Percentiles rank a stretch among this genome's conserved stretches.
These are phyloP conservation scores for Helicoverpa zea DNA, from an alignment of 1,140 invertebrate genomes.

Conservation along the genomic window DNA sequence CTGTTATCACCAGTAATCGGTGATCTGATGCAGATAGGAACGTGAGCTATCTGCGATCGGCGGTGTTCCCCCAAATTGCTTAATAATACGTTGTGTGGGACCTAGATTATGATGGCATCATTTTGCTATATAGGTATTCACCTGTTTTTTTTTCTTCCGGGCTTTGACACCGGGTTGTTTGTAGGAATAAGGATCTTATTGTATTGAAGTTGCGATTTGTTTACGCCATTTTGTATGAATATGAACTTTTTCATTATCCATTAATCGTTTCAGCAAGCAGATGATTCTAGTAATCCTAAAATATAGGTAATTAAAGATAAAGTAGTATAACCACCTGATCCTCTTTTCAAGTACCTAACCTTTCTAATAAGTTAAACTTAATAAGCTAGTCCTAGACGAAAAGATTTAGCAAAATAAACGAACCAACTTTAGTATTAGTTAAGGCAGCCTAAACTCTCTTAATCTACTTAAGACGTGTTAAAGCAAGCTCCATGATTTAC, in stretches of 20 bases:
- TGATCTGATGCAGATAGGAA: neutral
- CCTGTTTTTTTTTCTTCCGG: too few relatives aligned
- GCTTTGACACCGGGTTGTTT: too few relatives aligned
- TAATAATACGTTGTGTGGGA: neutral
- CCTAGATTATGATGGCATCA: neutral
- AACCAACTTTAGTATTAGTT: constrained; percentile 1
- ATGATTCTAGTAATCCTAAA: too few relatives aligned
- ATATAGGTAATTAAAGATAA: neutral
- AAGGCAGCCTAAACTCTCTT: neutral
- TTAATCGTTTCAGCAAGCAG: too few relatives aligned
- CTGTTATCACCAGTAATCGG: neutral
- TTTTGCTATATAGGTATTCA: too few relatives aligned
- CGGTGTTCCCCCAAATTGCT: constrained; percentile 3
- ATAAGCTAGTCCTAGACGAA: neutral
- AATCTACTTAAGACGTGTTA: neutral
- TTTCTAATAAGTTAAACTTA: too few relatives aligned
- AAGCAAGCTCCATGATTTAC: neutral
- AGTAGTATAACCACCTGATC: too few relatives aligned
- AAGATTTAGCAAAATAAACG: neutral
- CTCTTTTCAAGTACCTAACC: neutral
- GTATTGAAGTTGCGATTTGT: too few relatives aligned
- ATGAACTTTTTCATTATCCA: too few relatives aligned
- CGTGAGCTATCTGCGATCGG: neutral
- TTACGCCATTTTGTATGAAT: too few relatives aligned
- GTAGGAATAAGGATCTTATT: too few relatives aligned